Percentiles rank a stretch among this genome's conserved stretches.
These are phyloP conservation scores for Corella eumyota DNA, from an alignment of 23 tunicate species.

Conservation along the genomic window DNA sequence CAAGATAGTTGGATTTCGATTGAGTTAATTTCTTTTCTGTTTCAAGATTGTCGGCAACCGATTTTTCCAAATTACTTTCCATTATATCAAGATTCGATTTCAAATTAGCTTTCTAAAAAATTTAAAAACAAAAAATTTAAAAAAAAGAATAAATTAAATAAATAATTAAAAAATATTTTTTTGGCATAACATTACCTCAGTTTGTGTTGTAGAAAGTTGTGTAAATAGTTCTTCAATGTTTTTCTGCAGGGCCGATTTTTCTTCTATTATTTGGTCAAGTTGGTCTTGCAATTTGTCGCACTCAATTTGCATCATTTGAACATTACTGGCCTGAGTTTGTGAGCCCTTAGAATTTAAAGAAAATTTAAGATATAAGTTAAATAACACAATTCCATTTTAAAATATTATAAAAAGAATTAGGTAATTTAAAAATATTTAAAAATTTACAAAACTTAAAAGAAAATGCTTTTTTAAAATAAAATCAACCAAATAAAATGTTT, in stretches of 20 bases:
- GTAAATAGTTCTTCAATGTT: slow-evolving; percentile 29
- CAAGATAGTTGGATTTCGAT: slow-evolving; percentile 12
- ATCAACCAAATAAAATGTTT: too few relatives aligned
- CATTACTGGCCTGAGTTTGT: slow-evolving; percentile 62
- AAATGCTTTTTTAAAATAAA: too few relatives aligned
- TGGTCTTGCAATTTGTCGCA: slow-evolving; percentile 77
- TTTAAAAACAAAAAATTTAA: neutral
- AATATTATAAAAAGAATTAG: too few relatives aligned
- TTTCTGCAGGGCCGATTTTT: slow-evolving; percentile 43
- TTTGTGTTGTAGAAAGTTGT: slow-evolving; percentile 14
- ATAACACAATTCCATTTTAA: too few relatives aligned
- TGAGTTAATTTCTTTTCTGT: slow-evolving; percentile 12
- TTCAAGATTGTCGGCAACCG: slow-evolving; percentile 18
- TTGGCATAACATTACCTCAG: slow-evolving; percentile 5
- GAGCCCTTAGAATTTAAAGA: slow-evolving; percentile 37
- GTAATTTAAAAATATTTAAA: too few relatives aligned
- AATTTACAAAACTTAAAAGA: too few relatives aligned
- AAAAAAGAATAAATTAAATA: neutral
- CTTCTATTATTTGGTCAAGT: slow-evolving; percentile 41
- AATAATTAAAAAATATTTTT: neutral
- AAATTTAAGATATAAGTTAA: too few relatives aligned
- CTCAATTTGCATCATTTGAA: slow-evolving; percentile 79
- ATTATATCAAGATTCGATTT: too few relatives aligned
- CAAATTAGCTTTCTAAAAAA: neutral
- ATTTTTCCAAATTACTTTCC: too few relatives aligned